Conservation (phyloP, 2,888 invertebrate genomes). For the Ornithoptera priamus region DNA sequence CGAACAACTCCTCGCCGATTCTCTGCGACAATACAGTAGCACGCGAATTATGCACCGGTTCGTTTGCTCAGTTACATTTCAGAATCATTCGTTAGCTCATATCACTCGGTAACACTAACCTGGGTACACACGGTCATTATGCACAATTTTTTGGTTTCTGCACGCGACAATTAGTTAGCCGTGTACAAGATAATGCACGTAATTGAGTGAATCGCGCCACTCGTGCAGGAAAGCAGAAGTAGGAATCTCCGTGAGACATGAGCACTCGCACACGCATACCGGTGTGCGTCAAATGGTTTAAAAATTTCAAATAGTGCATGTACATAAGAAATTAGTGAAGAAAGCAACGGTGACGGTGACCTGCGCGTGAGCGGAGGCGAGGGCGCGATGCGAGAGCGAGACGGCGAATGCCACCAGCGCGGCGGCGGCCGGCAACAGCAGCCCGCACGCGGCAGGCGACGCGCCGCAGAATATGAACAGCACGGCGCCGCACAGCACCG, state of each 20-base stretch:
- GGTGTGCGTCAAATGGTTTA: no score
- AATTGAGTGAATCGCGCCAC: no score
- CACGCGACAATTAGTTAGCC: no score
- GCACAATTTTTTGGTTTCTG: no score
- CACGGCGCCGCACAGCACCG: constrained; percentile 81
- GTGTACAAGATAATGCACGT: no score
- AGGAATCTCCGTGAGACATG: not conserved
- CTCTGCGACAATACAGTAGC: constrained; percentile 35
- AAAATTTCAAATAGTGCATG: no score
- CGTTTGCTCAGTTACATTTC: no score
- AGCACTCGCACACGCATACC: not conserved
- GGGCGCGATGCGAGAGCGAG: constrained; percentile 34
- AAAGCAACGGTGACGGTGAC: constrained; percentile 26
- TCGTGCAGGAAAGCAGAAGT: not conserved
- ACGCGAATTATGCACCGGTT: no score
- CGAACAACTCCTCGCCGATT: constrained; percentile 79
- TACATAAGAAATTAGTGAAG: no score
- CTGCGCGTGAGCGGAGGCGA: constrained; percentile 39
- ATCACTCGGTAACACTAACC: no score
- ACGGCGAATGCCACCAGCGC: constrained; percentile 36
- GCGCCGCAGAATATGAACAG: constrained; percentile 85
- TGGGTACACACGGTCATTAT: no score
- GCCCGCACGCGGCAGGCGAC: constrained; percentile 38
- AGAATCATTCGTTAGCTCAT: no score
- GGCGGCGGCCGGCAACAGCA: constrained; percentile 42